Evolutionary conservation across 2,888 invertebrate species (phyloP).

Genomic region (Sesia bembeciformis): DNA sequence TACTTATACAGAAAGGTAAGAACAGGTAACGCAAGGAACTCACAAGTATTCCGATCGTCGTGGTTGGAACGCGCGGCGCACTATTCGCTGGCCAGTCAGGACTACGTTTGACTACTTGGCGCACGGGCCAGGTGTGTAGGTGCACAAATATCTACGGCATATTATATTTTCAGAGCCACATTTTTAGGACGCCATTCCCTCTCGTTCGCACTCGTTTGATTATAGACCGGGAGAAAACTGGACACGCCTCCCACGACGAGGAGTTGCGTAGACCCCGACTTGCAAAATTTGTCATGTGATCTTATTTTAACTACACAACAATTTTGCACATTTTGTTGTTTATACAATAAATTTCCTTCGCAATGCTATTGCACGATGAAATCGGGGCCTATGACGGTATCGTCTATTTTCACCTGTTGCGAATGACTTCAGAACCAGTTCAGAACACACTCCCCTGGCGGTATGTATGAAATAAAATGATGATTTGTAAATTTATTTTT

Average conservation of each 20-base stretch:
- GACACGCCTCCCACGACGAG: slow-evolving; percentile 13
- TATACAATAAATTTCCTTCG: slow-evolving; percentile 7
- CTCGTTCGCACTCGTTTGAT: slow-evolving; percentile 26
- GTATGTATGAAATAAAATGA: too few relatives aligned
- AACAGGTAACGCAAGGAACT: slow-evolving; percentile 22
- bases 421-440: not conserved
- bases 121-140: slow-evolving; percentile 45
- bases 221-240: slow-evolving; percentile 11
- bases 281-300: slow-evolving; percentile 4
- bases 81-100: slow-evolving; percentile 27
- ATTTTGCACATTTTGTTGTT: not conserved
- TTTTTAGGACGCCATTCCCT: slow-evolving; percentile 35
- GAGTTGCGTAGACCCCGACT: slow-evolving; percentile 2
- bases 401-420: slow-evolving; percentile 1
- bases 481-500: too few relatives aligned
- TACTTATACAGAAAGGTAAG: not conserved
- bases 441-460: too few relatives aligned
- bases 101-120: slow-evolving; percentile 47
- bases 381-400: slow-evolving; percentile 1
- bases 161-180: slow-evolving; percentile 55
- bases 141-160: slow-evolving; percentile 47
- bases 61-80: slow-evolving; percentile 24
- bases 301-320: slow-evolving; percentile 1
- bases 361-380: slow-evolving; percentile 3
- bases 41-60: slow-evolving; percentile 25